Conservation (phyloP, 2,888 invertebrate species). For the Platypus cylindrus region DNA sequence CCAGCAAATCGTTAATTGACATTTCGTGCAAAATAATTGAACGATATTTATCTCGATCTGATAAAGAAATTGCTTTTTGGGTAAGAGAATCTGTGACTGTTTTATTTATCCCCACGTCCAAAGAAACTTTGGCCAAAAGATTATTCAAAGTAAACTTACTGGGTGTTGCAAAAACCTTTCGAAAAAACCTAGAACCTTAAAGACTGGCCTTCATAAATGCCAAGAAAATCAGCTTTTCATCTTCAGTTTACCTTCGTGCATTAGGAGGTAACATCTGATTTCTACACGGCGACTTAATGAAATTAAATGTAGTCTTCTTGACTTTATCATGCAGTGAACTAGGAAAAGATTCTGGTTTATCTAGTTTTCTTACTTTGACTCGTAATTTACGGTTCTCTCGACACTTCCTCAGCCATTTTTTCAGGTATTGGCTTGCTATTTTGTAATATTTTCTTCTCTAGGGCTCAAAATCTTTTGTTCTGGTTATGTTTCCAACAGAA, state of each 20-base stretch:
- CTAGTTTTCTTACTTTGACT: too few relatives aligned
- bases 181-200: conserved; percentile 13
- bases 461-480: too few relatives aligned
- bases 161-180: conserved; percentile 16
- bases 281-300: conserved; percentile 8
- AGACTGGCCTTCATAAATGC: conserved; percentile 15
- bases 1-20: conserved; percentile 9
- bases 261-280: conserved; percentile 11
- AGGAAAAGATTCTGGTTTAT: background rate
- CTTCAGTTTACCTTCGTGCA: conserved; percentile 14
- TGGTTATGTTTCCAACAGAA: too few relatives aligned
- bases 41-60: conserved; percentile 12
- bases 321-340: conserved; percentile 1
- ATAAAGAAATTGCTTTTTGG: conserved; percentile 7
- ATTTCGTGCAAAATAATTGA: conserved; percentile 20
- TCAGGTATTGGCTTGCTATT: too few relatives aligned
- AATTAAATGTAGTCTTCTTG: conserved; percentile 7
- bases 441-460: too few relatives aligned
- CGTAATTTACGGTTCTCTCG: too few relatives aligned
- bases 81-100: conserved; percentile 12
- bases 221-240: conserved; percentile 17
- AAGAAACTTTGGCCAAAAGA: conserved; percentile 10
- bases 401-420: too few relatives aligned
- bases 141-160: conserved; percentile 12
- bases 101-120: conserved; percentile 14